phyloP scores from a whole-genome alignment of 1,140 invertebrate genomes.

The Lepidurus packardi region DNA sequence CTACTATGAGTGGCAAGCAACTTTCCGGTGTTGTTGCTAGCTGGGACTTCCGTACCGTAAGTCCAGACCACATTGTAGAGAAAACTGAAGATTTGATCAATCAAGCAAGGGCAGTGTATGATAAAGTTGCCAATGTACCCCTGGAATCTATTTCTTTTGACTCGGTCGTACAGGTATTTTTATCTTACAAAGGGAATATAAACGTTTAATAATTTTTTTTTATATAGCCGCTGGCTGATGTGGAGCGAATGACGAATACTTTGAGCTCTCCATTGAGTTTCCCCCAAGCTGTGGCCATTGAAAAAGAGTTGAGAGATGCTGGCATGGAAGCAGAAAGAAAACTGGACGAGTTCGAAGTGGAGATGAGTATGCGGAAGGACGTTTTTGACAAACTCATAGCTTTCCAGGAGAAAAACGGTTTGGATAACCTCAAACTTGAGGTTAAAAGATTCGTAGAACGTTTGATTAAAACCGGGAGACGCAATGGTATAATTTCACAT shows the following conservation, averaged over 20 bases:
- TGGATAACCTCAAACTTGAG: conserved; percentile 43
- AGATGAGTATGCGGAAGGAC: conserved; percentile 53
- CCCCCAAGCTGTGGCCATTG: conserved; percentile 47
- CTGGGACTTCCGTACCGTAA: conserved; percentile 41
- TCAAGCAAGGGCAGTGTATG: conserved; percentile 43
- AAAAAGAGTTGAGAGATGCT: conserved; percentile 49
- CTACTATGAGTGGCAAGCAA: neutral
- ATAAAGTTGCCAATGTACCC: conserved; percentile 43
- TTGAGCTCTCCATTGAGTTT: conserved; percentile 47
- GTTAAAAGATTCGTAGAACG: conserved; percentile 47
- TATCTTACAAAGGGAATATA: conserved; percentile 3
- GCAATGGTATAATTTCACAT: conserved; percentile 46
- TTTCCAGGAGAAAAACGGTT: conserved; percentile 42
- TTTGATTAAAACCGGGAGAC: conserved; percentile 48
- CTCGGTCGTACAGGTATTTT: conserved; percentile 46
- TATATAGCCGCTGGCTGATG: conserved; percentile 44
- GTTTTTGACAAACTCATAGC: conserved; percentile 49
- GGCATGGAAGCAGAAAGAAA: conserved; percentile 48
- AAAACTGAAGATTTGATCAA: conserved; percentile 42
- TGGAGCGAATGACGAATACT: conserved; percentile 44
- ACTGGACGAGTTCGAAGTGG: conserved; percentile 50
- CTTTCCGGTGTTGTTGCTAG: conserved; percentile 36
- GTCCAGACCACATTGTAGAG: conserved; percentile 41
- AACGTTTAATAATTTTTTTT: neutral
- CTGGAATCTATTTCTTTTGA: conserved; percentile 44